Evolutionary conservation across 37 sponge, comb jelly and placozoan species (phyloP).

Genomic region (Dysidea cf. avara): DNA sequence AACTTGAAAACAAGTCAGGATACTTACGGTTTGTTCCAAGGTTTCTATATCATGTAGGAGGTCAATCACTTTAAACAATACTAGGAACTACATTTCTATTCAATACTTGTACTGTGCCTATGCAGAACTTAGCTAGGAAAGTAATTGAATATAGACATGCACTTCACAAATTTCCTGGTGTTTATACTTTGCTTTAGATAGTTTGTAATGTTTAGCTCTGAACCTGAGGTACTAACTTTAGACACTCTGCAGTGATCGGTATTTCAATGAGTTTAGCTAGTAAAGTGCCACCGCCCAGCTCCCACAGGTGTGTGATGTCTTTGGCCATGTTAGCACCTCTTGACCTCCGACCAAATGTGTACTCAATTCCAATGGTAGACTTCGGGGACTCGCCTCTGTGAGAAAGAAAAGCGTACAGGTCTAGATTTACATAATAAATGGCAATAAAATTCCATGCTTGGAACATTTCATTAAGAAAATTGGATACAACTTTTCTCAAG

Average conservation of each 20-base stretch:
- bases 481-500: not conserved
- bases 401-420: no score
- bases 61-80: no score
- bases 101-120: no score
- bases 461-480: not conserved
- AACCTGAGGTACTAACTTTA: constrained; percentile 64
- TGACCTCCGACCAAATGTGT: constrained; percentile 86
- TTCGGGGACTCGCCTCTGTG: constrained; percentile 85
- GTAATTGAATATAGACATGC: no score
- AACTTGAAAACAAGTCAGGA: no score
- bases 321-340: constrained; percentile 67
- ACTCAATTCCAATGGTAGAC: constrained; percentile 88
- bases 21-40: no score
- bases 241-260: constrained; percentile 50
- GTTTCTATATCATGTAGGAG: no score
- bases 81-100: no score
- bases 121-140: no score
- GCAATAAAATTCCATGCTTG: not conserved
- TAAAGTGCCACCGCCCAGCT: constrained; percentile 90
- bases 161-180: no score
- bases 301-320: constrained; percentile 91
- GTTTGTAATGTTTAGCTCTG: no score
- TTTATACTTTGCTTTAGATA: no score
- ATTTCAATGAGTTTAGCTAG: constrained; percentile 71
- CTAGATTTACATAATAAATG: not conserved